Percentiles rank a stretch among this genome's conserved stretches.
Conservation (phyloP, 1,140 invertebrate genomes). For the Conus ventricosus region DNA sequence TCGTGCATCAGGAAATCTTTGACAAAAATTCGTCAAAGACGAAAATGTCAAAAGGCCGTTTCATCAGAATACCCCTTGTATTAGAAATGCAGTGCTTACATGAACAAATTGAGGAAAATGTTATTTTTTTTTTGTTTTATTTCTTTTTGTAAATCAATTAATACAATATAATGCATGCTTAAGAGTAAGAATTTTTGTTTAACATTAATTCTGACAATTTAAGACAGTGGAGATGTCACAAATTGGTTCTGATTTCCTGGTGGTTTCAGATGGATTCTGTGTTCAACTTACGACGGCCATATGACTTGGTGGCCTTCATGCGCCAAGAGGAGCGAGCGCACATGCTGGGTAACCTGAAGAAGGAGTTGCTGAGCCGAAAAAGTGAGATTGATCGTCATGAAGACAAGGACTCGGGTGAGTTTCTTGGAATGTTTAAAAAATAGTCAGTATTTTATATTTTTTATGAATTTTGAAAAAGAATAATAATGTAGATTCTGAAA, state of each 20-base stretch:
- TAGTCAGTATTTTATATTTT: background rate
- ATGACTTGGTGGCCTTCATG: slow-evolving; percentile 87
- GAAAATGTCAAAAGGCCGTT: no score
- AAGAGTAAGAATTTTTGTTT: no score
- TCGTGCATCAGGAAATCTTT: no score
- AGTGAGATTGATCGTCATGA: slow-evolving; percentile 81
- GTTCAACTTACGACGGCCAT: slow-evolving; percentile 85
- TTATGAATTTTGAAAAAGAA: background rate
- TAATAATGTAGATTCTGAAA: no score
- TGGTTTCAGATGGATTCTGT: slow-evolving; percentile 81
- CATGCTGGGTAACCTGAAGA: slow-evolving; percentile 81
- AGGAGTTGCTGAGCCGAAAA: slow-evolving; percentile 81
- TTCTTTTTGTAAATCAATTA: no score
- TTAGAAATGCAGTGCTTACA: no score
- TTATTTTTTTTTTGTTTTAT: no score
- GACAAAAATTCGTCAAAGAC: no score
- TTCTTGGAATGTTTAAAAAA: slow-evolving; percentile 17
- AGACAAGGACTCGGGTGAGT: slow-evolving; percentile 77
- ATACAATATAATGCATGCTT: no score
- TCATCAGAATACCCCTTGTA: no score
- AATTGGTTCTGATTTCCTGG: background rate
- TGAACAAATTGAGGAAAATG: no score
- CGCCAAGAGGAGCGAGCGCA: slow-evolving; percentile 85
- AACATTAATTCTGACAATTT: no score
- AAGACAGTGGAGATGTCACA: background rate